Percentiles rank a stretch among this genome's conserved stretches.
These are phyloP conservation scores for Pteronotus mesoamericanus DNA, from an alignment of 2,797 vertebrate genomes.

Conservation along the genomic window DNA sequence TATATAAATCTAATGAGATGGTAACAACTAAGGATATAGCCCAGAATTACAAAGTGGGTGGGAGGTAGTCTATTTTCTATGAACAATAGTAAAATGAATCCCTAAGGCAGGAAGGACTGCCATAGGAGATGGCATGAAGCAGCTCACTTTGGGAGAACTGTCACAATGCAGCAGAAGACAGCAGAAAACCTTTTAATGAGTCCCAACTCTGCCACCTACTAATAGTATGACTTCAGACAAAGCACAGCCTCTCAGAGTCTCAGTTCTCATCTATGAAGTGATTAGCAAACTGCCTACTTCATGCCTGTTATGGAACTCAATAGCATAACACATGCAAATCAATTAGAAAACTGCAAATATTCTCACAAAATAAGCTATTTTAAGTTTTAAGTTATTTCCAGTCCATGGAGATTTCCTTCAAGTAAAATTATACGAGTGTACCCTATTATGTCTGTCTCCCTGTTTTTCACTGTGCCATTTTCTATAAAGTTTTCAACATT, in stretches of 20 bases:
- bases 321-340: constrained; percentile 32
- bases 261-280: neutral
- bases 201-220: neutral
- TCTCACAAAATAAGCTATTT: constrained; percentile 40
- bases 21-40: neutral
- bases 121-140: neutral
- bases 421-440: constrained; percentile 1
- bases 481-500: constrained; percentile 25
- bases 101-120: neutral
- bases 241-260: neutral
- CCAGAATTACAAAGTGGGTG: neutral
- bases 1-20: neutral
- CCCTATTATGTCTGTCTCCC: neutral
- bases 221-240: neutral
- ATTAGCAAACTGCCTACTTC: neutral
- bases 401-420: constrained; percentile 11
- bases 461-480: neutral
- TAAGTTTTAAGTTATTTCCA: constrained; percentile 28
- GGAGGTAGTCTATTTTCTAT: neutral
- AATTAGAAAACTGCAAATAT: neutral
- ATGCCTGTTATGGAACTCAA: neutral
- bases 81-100: neutral
- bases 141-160: neutral
- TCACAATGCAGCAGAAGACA: neutral
- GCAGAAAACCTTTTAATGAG: neutral